A percentile compares a stretch with the other conserved stretches of the same genome.
Evolutionary conservation across 2,113 vertebrate genomes (phyloP).

Genomic region (Hassar affinis): DNA sequence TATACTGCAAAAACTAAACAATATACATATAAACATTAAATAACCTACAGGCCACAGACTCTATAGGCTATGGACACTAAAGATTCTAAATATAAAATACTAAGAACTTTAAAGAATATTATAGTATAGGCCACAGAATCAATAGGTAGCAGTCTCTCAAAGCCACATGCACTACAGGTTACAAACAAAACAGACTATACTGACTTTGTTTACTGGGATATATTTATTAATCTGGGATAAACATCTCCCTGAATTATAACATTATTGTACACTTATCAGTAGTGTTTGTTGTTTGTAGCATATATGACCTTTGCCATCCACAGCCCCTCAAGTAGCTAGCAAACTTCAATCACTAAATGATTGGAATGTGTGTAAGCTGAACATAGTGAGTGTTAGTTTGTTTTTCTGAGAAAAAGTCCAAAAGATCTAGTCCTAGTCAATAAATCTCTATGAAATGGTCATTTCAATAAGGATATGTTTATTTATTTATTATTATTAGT

Average conservation of each 20-base stretch:
- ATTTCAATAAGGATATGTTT: not conserved
- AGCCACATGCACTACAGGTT: not conserved
- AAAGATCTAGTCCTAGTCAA: not conserved
- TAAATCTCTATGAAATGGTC: not conserved
- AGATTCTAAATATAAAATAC: not conserved
- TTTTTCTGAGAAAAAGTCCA: not conserved
- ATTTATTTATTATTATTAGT: too few species aligned
- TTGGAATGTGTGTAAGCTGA: not conserved
- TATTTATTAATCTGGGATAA: not conserved
- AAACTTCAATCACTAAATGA: not conserved
- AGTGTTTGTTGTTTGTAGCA: not conserved
- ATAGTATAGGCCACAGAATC: not conserved
- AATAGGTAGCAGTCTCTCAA: not conserved
- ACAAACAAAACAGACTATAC: not conserved
- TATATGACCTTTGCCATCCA: not conserved
- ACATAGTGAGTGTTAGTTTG: not conserved
- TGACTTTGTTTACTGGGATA: not conserved
- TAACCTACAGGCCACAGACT: too few species aligned
- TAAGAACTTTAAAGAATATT: not conserved
- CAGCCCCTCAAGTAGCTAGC: not conserved
- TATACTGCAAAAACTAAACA: conserved; percentile 26
- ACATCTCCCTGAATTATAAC: not conserved
- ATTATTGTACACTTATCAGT: not conserved
- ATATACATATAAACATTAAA: not conserved
- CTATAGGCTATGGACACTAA: not conserved